A percentile compares a stretch with the other conserved stretches of the same genome.
phyloP scores from a whole-genome alignment of 2,888 invertebrate species.

The Ennomos fuscantarius region DNA sequence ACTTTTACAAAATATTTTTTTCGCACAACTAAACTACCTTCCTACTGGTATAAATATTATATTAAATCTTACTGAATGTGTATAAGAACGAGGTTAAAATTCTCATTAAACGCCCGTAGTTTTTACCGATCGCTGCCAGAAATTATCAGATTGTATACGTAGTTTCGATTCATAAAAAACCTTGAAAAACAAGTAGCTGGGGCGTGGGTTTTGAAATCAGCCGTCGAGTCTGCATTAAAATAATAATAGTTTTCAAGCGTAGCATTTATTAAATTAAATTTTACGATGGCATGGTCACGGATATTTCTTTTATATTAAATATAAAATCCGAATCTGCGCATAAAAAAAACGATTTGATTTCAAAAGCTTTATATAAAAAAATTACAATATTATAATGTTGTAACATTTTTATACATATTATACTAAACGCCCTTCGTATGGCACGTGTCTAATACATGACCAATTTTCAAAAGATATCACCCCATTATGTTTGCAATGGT shows the following conservation, averaged over 20 bases:
- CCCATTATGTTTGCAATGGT: constrained; percentile 11
- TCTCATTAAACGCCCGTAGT: constrained; percentile 60
- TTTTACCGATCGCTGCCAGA: constrained; percentile 61
- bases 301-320: constrained; percentile 36
- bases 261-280: constrained; percentile 42
- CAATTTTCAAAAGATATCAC: constrained; percentile 30
- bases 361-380: no score
- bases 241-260: constrained; percentile 48
- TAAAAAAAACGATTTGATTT: no score
- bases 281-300: constrained; percentile 46
- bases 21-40: constrained; percentile 7
- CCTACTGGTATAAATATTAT: constrained; percentile 23
- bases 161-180: constrained; percentile 51
- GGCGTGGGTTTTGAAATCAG: constrained; percentile 64
- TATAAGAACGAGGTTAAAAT: constrained; percentile 54
- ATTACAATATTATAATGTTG: no score
- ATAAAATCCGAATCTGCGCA: no score
- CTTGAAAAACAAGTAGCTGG: constrained; percentile 56
- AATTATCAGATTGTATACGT: constrained; percentile 60
- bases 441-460: constrained; percentile 43
- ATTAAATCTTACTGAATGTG: constrained; percentile 19
- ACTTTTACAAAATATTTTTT: constrained; percentile 10
- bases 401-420: no score
- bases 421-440: constrained; percentile 34
- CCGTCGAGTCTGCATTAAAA: constrained; percentile 51